Evolutionary conservation across 2,888 invertebrate genomes (phyloP).

Genomic region (Drosophila recens): DNA sequence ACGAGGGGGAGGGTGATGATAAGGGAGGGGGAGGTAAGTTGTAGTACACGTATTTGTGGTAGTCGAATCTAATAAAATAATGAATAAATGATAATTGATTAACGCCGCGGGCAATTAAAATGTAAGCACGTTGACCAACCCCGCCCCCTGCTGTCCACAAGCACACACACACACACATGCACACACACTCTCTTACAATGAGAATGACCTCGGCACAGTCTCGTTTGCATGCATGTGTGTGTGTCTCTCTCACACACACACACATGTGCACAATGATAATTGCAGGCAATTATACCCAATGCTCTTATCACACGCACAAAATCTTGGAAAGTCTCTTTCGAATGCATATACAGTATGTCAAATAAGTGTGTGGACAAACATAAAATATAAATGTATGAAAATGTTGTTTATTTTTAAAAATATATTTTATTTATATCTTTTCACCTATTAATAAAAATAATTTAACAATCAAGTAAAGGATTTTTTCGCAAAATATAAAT

Average conservation of each 20-base stretch:
- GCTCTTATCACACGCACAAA: constrained; percentile 79
- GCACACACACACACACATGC: constrained; percentile 12
- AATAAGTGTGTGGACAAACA: not conserved
- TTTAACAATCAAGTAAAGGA: too few species aligned
- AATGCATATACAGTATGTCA: constrained; percentile 30
- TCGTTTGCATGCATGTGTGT: constrained; percentile 4
- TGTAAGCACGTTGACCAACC: constrained; percentile 48
- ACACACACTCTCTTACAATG: constrained; percentile 5
- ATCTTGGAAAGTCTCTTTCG: constrained; percentile 68
- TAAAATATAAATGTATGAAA: not conserved
- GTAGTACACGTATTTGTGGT: constrained; percentile 16
- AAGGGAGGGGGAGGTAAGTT: not conserved
- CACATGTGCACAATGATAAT: constrained; percentile 64
- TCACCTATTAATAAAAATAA: too few species aligned
- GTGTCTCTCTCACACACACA: not conserved
- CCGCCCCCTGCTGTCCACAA: constrained; percentile 12
- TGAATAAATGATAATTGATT: constrained; percentile 82
- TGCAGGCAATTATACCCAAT: constrained; percentile 72
- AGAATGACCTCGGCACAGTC: constrained; percentile 50
- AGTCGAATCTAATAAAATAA: constrained; percentile 69
- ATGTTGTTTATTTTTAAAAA: too few species aligned
- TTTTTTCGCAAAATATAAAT: too few species aligned
- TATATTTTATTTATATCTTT: too few species aligned
- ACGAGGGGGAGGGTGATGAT: not conserved
- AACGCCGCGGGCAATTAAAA: constrained; percentile 78